Evolutionary conservation across 2,113 vertebrate species (phyloP), one percentile per base, ranked within the genome.

Genomic region (Siphamia tubifer): DNA sequence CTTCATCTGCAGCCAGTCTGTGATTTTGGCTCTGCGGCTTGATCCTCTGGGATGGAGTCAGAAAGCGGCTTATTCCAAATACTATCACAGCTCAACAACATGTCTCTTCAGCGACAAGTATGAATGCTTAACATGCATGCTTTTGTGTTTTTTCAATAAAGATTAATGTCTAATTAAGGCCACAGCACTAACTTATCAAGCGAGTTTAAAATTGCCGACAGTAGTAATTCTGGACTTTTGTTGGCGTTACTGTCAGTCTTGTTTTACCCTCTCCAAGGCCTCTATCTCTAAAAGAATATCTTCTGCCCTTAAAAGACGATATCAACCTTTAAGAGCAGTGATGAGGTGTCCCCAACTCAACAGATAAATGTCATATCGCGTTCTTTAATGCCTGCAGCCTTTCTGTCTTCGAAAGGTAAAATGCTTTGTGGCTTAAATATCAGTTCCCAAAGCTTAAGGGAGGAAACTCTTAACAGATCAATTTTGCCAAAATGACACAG

Each of bases 1-100:
- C 90, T 93, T 94, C 89, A 93, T 94, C 92, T 77, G 75, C 74
- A 83, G 81, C 53, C 54, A 84, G 79, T 54, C 68, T 23, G 51
- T 1, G 4, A 78, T 76, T 77, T 49, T 36, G 70, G 69, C 58
- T 83, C 69, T 56, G 54, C 28, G 20, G 77, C 82, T 65, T 82
- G 63, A 84, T 85, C 82, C 81, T 85, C 81, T 36, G 83, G 74
- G 84, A 86, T 56, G 65, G 72, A 77, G 80, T 49, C 25, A 30
- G 64, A 85, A 84, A 82, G 78, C 69, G 45, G 84, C 71, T 88
- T 88, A 86, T 72, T 86, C 54, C 39, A 53, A 81, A 83, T 65
- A 80, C 66, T 68, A 84, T 87, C 83, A 70, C 72, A 83, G 78
- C 72, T 65, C 75, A 35, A 32, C 76, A 69, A 78, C 79, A 31